Conservation (phyloP, 2,888 invertebrate species). For the Lepas anatifera region DNA sequence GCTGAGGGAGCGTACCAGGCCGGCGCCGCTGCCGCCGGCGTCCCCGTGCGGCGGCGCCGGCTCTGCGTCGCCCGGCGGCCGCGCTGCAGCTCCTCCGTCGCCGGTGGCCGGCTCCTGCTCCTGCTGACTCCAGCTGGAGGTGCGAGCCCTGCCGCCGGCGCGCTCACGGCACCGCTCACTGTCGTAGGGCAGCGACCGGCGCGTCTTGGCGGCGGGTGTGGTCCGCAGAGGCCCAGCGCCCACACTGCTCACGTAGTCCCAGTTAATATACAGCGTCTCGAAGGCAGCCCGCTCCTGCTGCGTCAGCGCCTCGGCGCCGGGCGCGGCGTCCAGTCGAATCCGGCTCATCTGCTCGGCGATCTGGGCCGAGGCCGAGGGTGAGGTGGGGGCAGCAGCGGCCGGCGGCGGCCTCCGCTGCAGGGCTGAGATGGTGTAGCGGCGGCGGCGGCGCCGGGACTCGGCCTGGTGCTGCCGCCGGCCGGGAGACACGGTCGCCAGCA, state of each 20-base stretch:
- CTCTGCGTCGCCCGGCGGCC: background rate
- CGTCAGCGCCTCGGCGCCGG: background rate
- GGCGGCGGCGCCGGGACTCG: background rate
- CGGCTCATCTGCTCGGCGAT: slow-evolving; percentile 9
- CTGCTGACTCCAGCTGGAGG: slow-evolving; percentile 3
- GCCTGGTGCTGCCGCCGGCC: background rate
- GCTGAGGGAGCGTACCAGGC: background rate
- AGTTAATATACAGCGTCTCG: slow-evolving; percentile 2
- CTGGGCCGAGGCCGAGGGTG: background rate
- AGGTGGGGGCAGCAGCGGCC: background rate
- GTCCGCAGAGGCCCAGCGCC: background rate
- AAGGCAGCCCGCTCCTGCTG: background rate
- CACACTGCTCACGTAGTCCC: slow-evolving; percentile 3
- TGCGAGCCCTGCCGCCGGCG: background rate
- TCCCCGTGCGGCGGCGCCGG: background rate
- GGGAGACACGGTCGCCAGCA: background rate
- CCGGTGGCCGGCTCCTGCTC: background rate
- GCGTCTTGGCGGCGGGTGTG: background rate
- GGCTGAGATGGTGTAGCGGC: background rate
- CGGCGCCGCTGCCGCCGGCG: background rate
- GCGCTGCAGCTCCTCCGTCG: background rate
- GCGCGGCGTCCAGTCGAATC: background rate
- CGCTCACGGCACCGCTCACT: background rate
- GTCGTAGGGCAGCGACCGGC: background rate
- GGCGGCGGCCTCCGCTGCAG: background rate